Evolutionary conservation across 2,797 vertebrate genomes (phyloP), one percentile per base, ranked within the genome.

Genomic region (Sebastes steindachneri): DNA sequence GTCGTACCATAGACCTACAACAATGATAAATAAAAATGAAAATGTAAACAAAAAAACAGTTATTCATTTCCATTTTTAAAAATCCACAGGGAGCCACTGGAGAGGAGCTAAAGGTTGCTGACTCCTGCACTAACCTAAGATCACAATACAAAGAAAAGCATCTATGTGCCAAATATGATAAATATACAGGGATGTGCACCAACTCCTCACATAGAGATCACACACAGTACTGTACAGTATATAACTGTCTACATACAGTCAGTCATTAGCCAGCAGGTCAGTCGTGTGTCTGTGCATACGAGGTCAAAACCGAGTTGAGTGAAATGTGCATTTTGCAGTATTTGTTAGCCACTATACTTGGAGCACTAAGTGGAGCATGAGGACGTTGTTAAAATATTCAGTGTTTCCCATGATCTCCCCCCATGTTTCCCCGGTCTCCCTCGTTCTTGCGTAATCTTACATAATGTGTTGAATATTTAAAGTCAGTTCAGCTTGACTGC

Each of bases 401-500:
- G 29, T 1, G 66, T 33, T 87, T 86, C 86, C 80, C 79, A 64
- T 87, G 80, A 86, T 73, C 79, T 55, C 71, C 72, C 37, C 53
- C 51, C 82, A 25, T 74, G 75, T 86, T 87, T 84, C 78, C 71
- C 76, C 5, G 37, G 5, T 69, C 82, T 78, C 77, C 70, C 60
- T 71, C 10, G 9, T 77, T 87, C 84, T 82, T 89, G 83, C 77
- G 9, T 91, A 82, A 88, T 88, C 80, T 93, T 88, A 90, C 90
- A 82, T 91, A 90, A 92, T 37, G 51, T 80, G 82, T 29, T 88
- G 63, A 91, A 93, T 92, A 86, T 92, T 91, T 90, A 77, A 92
- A 81, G 86, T 25, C 0, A 59, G 33, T 84, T 70, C 45, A 74
- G 77, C 78, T 77, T 3, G 0, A 63, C 73, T 3, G 57, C 73